These are phyloP conservation scores for Kryptopterus vitreolus DNA, from an alignment of 2,797 vertebrate genomes.

Conservation along the genomic window DNA sequence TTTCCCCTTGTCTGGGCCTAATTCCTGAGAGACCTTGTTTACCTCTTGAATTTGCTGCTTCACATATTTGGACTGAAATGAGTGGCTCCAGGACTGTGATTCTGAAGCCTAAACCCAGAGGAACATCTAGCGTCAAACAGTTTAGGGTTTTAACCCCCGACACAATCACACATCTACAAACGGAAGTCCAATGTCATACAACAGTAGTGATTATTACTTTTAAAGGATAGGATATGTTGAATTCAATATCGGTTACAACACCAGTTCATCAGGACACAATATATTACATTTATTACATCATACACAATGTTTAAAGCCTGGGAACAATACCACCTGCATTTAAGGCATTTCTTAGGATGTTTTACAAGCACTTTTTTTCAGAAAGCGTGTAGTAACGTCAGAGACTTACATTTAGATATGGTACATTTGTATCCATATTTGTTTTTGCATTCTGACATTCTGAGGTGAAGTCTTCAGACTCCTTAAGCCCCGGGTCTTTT, in stretches of 20 bases:
- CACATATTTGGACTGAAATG: conserved; percentile 90
- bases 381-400: conserved; percentile 67
- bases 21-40: conserved; percentile 85
- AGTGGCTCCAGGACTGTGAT: conserved; percentile 88
- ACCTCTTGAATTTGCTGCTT: conserved; percentile 87
- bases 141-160: conserved; percentile 52
- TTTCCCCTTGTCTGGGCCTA: conserved; percentile 85
- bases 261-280: conserved; percentile 1
- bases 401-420: conserved; percentile 96
- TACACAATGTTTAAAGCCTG: conserved; percentile 1
- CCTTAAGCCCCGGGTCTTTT: conserved; percentile 91
- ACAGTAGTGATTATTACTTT: conserved; percentile 33
- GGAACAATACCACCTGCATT: conserved; percentile 28
- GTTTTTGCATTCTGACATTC: conserved; percentile 92
- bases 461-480: conserved; percentile 94
- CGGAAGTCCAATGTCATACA: conserved; percentile 50
- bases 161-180: conserved; percentile 45
- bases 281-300: conserved; percentile 5
- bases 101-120: conserved; percentile 87
- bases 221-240: conserved; percentile 14
- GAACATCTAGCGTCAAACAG: conserved; percentile 69
- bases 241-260: conserved; percentile 40
- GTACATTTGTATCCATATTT: conserved; percentile 93
- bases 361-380: conserved; percentile 61
- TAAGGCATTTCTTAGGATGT: conserved; percentile 32